These are phyloP conservation scores for Trichopoda pennipes DNA, from an alignment of 2,888 invertebrate genomes.

Conservation along the genomic window DNA sequence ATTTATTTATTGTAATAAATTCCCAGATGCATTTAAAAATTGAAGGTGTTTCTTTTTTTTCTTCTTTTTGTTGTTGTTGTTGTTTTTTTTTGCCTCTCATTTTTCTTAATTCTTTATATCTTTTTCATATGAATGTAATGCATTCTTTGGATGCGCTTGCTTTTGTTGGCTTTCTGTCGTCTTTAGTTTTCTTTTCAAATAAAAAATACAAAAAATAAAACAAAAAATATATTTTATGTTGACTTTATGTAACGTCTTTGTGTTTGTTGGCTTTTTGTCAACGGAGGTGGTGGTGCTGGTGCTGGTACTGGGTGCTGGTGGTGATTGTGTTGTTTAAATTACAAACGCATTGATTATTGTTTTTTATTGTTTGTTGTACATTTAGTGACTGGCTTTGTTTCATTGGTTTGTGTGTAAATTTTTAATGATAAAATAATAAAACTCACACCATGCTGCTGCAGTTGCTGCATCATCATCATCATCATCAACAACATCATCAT, in stretches of 20 bases:
- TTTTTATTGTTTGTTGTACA: conserved; percentile 52
- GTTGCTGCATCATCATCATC: conserved; percentile 62
- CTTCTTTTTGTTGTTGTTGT: not conserved
- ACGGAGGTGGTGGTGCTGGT: conserved; percentile 47
- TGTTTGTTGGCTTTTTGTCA: conserved; percentile 51
- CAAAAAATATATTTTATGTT: conserved; percentile 34
- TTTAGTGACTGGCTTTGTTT: conserved; percentile 50
- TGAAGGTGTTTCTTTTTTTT: conserved; percentile 39
- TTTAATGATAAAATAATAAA: conserved; percentile 74
- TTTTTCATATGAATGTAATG: conserved; percentile 17
- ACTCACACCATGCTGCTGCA: conserved; percentile 76
- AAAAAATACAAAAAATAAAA: too few species aligned
- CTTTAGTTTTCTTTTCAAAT: conserved; percentile 13
- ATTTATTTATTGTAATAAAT: conserved; percentile 54
- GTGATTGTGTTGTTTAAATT: conserved; percentile 73
- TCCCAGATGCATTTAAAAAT: conserved; percentile 55
- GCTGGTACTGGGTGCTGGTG: conserved; percentile 49
- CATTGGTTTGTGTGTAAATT: conserved; percentile 11
- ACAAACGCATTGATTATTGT: conserved; percentile 71
- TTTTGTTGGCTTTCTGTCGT: not conserved
- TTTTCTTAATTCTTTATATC: not conserved
- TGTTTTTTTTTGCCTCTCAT: too few species aligned
- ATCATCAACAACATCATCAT: conserved; percentile 59
- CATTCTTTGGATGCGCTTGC: conserved; percentile 20
- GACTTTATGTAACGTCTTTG: conserved; percentile 18